These are phyloP conservation scores for Sus cebifrons DNA, from an alignment of 2,797 vertebrate species.

Conservation along the genomic window DNA sequence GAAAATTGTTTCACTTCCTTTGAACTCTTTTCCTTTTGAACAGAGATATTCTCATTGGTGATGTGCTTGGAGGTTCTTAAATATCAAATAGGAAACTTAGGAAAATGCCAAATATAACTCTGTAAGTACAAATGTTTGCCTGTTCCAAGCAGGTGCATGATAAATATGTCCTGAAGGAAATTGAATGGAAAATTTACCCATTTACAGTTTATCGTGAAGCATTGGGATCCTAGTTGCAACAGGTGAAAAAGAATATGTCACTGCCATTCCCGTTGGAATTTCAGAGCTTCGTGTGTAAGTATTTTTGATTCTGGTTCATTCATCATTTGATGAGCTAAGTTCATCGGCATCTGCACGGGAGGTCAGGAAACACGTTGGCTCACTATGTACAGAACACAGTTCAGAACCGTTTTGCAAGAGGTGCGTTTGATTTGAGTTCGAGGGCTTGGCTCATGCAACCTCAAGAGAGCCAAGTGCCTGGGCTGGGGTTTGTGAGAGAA, in stretches of 20 bases:
- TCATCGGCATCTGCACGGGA: not conserved
- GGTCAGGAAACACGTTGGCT: not conserved
- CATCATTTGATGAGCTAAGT: not conserved
- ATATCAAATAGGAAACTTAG: conserved; percentile 2
- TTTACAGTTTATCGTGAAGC: not conserved
- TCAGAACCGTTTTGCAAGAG: not conserved
- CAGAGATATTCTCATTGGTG: not conserved
- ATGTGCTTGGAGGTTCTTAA: conserved; percentile 35
- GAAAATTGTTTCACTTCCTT: conserved; percentile 5
- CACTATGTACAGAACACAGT: not conserved
- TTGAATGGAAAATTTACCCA: not conserved
- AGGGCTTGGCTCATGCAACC: not conserved
- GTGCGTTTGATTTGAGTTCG: conserved; percentile 27
- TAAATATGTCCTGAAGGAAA: conserved; percentile 9
- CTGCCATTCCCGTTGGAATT: conserved; percentile 1
- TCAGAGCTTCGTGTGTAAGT: not conserved
- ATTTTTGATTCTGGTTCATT: not conserved
- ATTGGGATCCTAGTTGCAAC: not conserved
- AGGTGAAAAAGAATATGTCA: not conserved
- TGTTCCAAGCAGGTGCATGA: not conserved
- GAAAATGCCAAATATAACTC: conserved; percentile 17
- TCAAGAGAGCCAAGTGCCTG: not conserved
- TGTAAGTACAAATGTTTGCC: not conserved
- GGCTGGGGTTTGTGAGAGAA: not conserved
- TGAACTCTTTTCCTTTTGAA: not conserved